phyloP scores from a whole-genome alignment of 2,797 vertebrate genomes.

The Vespertilio murinus region DNA sequence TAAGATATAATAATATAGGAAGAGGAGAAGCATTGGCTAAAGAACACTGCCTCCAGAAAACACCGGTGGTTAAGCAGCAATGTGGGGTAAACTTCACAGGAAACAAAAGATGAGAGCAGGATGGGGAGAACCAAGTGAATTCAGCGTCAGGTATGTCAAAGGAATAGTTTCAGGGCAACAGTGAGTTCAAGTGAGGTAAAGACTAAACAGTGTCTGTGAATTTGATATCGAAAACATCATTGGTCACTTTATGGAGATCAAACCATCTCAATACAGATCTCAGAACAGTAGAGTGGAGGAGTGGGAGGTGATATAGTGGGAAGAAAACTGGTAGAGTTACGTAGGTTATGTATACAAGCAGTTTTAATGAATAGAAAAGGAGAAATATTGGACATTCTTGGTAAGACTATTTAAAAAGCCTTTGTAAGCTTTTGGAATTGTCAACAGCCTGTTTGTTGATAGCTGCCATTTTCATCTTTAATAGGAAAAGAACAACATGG shows the following conservation, averaged over 20 bases:
- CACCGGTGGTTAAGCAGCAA: background rate
- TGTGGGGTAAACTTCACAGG: background rate
- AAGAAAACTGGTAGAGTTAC: background rate
- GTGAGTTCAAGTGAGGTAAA: background rate
- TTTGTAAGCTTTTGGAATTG: slow-evolving; percentile 18
- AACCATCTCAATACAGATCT: background rate
- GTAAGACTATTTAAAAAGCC: background rate
- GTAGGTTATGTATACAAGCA: background rate
- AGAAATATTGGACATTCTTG: background rate
- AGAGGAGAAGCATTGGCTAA: background rate
- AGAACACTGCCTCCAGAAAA: background rate
- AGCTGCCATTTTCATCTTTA: slow-evolving; percentile 27
- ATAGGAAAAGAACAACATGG: slow-evolving; percentile 98
- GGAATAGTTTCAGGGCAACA: background rate
- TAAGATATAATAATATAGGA: background rate
- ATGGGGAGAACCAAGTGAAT: background rate
- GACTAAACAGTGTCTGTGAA: background rate
- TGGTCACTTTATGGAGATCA: background rate
- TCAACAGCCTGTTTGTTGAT: slow-evolving; percentile 18
- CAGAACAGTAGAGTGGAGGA: background rate
- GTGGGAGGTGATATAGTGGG: no score
- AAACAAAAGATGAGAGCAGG: background rate
- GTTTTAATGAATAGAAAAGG: background rate
- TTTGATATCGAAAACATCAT: background rate
- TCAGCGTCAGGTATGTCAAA: background rate